These are phyloP conservation scores for Luffia ferchaultella DNA, from an alignment of 2,888 invertebrate species.

Conservation along the genomic window DNA sequence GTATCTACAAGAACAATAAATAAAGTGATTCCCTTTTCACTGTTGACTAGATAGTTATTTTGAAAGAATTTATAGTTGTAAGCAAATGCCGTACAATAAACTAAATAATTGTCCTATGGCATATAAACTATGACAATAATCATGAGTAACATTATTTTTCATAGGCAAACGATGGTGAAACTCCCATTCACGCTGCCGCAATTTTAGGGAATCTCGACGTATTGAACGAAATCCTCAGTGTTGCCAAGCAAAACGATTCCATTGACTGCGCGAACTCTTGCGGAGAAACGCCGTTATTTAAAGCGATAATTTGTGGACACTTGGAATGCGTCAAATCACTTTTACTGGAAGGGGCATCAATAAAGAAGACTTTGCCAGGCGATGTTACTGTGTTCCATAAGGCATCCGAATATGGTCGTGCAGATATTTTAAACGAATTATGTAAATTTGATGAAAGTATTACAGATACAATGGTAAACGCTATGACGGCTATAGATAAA, in stretches of 20 bases:
- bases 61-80: too few relatives aligned
- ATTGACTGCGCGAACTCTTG: constrained; percentile 50
- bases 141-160: too few relatives aligned
- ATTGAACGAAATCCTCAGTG: constrained; percentile 54
- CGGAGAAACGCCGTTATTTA: constrained; percentile 57
- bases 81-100: too few relatives aligned
- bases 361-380: constrained; percentile 44
- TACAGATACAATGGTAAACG: constrained; percentile 32
- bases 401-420: constrained; percentile 63
- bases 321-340: constrained; percentile 47
- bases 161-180: constrained; percentile 56
- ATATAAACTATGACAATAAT: too few relatives aligned
- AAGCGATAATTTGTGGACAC: constrained; percentile 46
- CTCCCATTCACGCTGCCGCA: constrained; percentile 64
- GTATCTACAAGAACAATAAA: too few relatives aligned
- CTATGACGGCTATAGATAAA: constrained; percentile 35
- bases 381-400: constrained; percentile 66
- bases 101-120: too few relatives aligned
- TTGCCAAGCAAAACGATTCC: constrained; percentile 50
- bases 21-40: too few relatives aligned
- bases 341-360: constrained; percentile 49
- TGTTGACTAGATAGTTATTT: too few relatives aligned
- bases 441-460: constrained; percentile 45
- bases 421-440: constrained; percentile 59
- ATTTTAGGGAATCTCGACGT: constrained; percentile 52